phyloP scores from a whole-genome alignment of 2,113 vertebrate species.

The Eclectus roratus region DNA sequence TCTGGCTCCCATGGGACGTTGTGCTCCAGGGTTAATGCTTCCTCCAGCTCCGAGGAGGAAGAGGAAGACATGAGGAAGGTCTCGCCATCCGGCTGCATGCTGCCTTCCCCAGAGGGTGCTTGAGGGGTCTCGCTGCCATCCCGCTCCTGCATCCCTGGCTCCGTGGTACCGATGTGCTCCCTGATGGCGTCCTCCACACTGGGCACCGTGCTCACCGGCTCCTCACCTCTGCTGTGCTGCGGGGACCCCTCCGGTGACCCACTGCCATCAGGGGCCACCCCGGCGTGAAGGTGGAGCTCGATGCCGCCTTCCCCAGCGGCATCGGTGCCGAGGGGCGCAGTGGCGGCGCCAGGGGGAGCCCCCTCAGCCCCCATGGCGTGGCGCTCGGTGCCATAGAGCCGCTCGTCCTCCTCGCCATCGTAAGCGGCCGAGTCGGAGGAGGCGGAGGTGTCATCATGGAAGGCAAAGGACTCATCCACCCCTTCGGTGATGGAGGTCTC shows the following conservation, averaged over 20 bases:
- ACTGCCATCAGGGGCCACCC: not conserved
- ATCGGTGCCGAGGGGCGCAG: fast-evolving
- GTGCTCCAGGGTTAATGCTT: not conserved
- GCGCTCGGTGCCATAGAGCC: constrained; percentile 85
- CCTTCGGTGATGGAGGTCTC: constrained; percentile 93
- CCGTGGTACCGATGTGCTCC: not conserved
- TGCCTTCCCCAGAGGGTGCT: fast-evolving
- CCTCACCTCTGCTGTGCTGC: fast-evolving
- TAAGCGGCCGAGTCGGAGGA: constrained; percentile 91
- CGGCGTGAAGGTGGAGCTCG: not conserved
- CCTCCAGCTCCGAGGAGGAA: constrained; percentile 15
- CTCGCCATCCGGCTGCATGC: not conserved
- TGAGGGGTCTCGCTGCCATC: not conserved
- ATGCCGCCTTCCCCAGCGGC: fast-evolving
- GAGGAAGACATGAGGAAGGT: constrained; percentile 13
- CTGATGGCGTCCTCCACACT: fast-evolving
- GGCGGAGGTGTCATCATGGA: constrained; percentile 89
- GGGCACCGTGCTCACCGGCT: not conserved
- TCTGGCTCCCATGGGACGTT: not conserved
- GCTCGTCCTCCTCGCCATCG: constrained; percentile 86
- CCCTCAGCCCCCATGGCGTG: constrained; percentile 69
- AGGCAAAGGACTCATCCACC: constrained; percentile 90
- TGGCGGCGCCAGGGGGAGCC: fast-evolving
- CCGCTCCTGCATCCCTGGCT: fast-evolving
- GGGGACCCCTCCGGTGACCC: not conserved